Percentiles rank a stretch among this genome's conserved stretches.
Evolutionary conservation across 2,888 invertebrate species (phyloP).

Genomic region (Troides aeacus): DNA sequence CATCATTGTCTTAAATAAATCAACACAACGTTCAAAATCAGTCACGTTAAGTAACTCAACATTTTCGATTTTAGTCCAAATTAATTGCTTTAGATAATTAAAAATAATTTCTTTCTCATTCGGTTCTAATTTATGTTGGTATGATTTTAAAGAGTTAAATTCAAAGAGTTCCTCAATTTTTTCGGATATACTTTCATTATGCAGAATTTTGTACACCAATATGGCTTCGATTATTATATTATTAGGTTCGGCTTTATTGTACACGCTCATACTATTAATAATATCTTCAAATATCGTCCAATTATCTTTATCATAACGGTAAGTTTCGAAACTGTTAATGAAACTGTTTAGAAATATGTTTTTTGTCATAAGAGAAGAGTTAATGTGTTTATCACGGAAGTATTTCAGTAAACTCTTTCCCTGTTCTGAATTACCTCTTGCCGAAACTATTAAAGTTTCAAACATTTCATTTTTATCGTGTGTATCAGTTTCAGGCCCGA

Average conservation of each 20-base stretch:
- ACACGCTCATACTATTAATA: slow-evolving; percentile 45
- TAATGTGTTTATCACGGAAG: slow-evolving; percentile 45
- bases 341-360: slow-evolving; percentile 42
- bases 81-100: slow-evolving; percentile 40
- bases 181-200: slow-evolving; percentile 42
- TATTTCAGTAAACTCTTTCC: slow-evolving; percentile 44
- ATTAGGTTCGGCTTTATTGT: slow-evolving; percentile 41
- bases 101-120: slow-evolving; percentile 48
- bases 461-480: slow-evolving; percentile 44
- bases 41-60: slow-evolving; percentile 36
- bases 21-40: slow-evolving; percentile 32
- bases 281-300: slow-evolving; percentile 50
- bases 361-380: slow-evolving; percentile 39
- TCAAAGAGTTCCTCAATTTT: slow-evolving; percentile 42
- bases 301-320: slow-evolving; percentile 43
- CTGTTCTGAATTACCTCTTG: slow-evolving; percentile 38
- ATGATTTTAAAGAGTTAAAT: slow-evolving; percentile 40
- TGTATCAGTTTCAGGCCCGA: slow-evolving; percentile 46
- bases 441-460: slow-evolving; percentile 40
- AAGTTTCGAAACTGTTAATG: slow-evolving; percentile 38
- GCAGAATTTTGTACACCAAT: slow-evolving; percentile 44
- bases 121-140: slow-evolving; percentile 39
- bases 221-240: slow-evolving; percentile 44
- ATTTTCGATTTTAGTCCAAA: slow-evolving; percentile 36
- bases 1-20: slow-evolving; percentile 38